Evolutionary conservation across 2,113 vertebrate species (phyloP), one percentile per base, ranked within the genome.

Genomic region (Microcebus lehilahytsara): DNA sequence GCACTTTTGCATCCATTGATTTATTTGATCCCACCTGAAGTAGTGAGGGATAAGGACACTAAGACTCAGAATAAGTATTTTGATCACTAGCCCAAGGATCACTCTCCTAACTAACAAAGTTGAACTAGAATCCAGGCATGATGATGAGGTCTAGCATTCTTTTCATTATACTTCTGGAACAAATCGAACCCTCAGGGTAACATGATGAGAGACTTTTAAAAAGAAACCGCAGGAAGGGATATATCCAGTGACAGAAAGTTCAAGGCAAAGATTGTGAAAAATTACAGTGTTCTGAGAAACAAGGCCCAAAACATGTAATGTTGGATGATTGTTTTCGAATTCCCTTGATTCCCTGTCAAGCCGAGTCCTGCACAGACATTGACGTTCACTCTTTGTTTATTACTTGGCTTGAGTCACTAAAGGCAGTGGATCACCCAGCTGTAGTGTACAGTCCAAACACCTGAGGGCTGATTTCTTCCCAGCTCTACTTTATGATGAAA

Each of bases 331-430:
- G 87, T 66, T 96, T 94, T 90, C 80, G 49, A 89, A 92, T 93
- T 97, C 77, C 53, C 95, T 80, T 95, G 80, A 96, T 89, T 97
- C 81, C 46, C 64, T 75, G 72, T 97, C 96, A 96, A 97, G 94
- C 83, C 87, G 91, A 49, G 85, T 95, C 95, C 93, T 97, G 92
- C 81, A 88, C 67, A 93, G 94, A 89, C 77, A 40, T 16, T 93
- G 17, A 83, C 83, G 5, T 89, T 84, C 17, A 34, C 77, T 72
- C 85, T 97, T 91, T 96, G 85, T 96, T 97, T 94, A 60, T 40
- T 42, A 60, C 84, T 96, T 97, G 94, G 90, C 92, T 93, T 91
- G 78, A 85, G 67, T 94, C 78, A 89, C 74, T 72, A 4, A 96
- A 90, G 80, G 94, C 87, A 69, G 95, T 86, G 93, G 94, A 95